Evolutionary conservation across 2,797 vertebrate species (phyloP), one percentile per base, ranked within the genome.

Genomic region (Cossypha caffra): DNA sequence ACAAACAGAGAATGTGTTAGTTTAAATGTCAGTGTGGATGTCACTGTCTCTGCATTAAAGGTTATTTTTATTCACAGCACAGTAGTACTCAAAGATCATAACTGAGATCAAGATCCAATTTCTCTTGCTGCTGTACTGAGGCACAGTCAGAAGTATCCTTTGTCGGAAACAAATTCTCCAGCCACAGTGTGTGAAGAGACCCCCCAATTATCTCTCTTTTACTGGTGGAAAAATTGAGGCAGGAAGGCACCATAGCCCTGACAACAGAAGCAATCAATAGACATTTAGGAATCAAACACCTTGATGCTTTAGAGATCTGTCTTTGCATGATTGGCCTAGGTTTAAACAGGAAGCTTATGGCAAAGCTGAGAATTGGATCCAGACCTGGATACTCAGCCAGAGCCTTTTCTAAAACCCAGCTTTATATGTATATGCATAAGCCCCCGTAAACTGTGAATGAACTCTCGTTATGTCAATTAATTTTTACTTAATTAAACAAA

Each of bases 401-500:
- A 91, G 66, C 28, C 43, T 80, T 37, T 93, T 91, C 76, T 72
- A 91, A 88, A 92, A 23, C 31, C 16, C 69, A 83, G 72, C 26
- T 93, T 93, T 77, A 45, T 61, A 68, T 71, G 31, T 25, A 15
- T 72, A 43, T 90, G 51, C 37, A 67, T 54, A 92, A 91, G 50
- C 78, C 84, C 87, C 88, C 83, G 76, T 90, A 92, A 95, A 96
- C 79, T 90, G 58, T 21, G 52, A 88, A 82, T 91, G 91, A 95
- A 95, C 89, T 90, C 75, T 96, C 76, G 88, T 96, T 95, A 90
- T 81, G 73, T 66, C 76, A 90, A 93, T 95, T 93, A 94, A 93
- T 78, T 95, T 96, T 86, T 95, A 28, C 62, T 81, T 93, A 94
- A 96, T 95, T 96, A 94, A 91, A 91, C 86, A 94, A 88, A 59